A percentile compares a stretch with the other conserved stretches of the same genome.
These are phyloP conservation scores for Willowsia nigromaculata DNA, from an alignment of 2,888 invertebrate species.

Conservation along the genomic window DNA sequence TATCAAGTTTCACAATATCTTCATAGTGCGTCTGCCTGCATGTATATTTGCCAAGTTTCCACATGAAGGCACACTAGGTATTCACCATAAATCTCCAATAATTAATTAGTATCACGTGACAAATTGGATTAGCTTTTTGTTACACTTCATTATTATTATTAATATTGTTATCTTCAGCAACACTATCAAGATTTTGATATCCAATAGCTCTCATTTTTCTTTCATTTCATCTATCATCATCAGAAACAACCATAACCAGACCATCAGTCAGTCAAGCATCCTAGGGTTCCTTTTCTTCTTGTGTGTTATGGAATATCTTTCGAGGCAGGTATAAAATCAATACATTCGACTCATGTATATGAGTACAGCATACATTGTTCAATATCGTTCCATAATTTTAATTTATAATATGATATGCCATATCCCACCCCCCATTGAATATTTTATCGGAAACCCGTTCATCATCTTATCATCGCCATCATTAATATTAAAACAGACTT, in stretches of 20 bases:
- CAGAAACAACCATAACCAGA: neutral
- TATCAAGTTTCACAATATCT: neutral
- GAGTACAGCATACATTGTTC: neutral
- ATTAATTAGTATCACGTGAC: constrained; percentile 62
- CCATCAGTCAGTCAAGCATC: neutral
- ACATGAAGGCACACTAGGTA: too few species aligned
- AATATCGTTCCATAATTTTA: neutral
- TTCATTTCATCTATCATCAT: constrained; percentile 20
- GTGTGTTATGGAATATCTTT: neutral
- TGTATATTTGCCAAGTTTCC: too few species aligned
- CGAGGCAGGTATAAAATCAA: neutral
- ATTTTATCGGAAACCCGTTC: neutral
- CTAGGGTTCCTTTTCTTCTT: neutral
- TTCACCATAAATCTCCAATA: neutral
- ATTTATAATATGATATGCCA: neutral
- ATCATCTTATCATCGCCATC: neutral
- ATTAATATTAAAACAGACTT: neutral
- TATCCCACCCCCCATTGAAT: neutral
- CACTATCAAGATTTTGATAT: neutral
- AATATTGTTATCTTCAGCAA: neutral
- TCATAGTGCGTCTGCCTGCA: too few species aligned
- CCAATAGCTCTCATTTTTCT: neutral
- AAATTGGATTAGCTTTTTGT: constrained; percentile 41
- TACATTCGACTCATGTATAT: neutral
- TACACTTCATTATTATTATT: constrained; percentile 6